Evolutionary conservation across 2,113 vertebrate species (phyloP).

Genomic region (Bos taurus): ARS-UCD2.0 NC_037348.1:18033001-18033500

Average conservation of each 20-base stretch:
- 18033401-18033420: neutral
- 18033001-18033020: neutral
- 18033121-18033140: neutral
- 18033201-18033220: neutral
- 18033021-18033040: neutral
- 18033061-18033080: neutral
- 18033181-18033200: neutral
- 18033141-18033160: neutral
- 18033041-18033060: neutral
- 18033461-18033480: neutral
- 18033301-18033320: neutral
- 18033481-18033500: neutral
- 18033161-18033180: neutral
- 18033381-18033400: neutral
- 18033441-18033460: neutral
- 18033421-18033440: neutral
- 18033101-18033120: neutral
- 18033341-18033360: neutral
- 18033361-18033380: neutral
- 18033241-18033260: neutral
- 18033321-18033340: neutral
- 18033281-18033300: fast-evolving
- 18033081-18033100: neutral
- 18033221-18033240: neutral
- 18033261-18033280: neutral